A percentile compares a stretch with the other conserved stretches of the same genome.
These are phyloP conservation scores for Ammodytes dubius DNA, from an alignment of 2,113 vertebrate species.

Conservation along the genomic window DNA sequence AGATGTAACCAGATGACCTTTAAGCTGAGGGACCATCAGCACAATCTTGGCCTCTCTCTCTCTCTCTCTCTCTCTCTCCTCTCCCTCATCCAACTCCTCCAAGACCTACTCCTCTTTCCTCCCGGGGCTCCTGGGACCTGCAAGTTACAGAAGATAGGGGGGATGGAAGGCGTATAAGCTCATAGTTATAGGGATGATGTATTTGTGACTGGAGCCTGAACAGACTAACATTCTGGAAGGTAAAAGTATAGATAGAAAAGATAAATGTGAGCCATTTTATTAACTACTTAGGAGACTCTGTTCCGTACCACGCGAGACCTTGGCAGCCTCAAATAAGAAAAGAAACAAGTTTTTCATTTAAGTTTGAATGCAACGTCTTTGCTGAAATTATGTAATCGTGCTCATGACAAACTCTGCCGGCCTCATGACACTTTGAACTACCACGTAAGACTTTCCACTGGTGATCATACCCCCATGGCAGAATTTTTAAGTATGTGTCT, in stretches of 20 bases:
- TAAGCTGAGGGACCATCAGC: slow-evolving; percentile 38
- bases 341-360: neutral
- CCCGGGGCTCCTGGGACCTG: slow-evolving; percentile 18
- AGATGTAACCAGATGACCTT: slow-evolving; percentile 51
- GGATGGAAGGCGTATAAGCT: slow-evolving; percentile 16
- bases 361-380: neutral
- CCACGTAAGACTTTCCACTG: neutral
- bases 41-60: slow-evolving; percentile 28
- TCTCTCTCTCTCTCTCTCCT: slow-evolving; percentile 11
- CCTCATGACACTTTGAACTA: neutral
- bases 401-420: neutral
- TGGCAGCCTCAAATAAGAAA: neutral
- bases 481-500: neutral
- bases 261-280: slow-evolving; percentile 1
- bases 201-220: slow-evolving; percentile 4
- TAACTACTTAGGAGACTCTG: neutral
- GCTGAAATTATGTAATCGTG: neutral
- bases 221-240: slow-evolving; percentile 18
- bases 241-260: slow-evolving; percentile 20
- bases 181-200: slow-evolving; percentile 7
- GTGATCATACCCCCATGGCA: neutral
- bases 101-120: slow-evolving; percentile 38
- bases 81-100: slow-evolving; percentile 29
- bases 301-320: neutral
- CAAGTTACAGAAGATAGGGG: slow-evolving; percentile 17